Conservation (phyloP, 1,140 invertebrate genomes). For the Globodera rostochiensis region DNA sequence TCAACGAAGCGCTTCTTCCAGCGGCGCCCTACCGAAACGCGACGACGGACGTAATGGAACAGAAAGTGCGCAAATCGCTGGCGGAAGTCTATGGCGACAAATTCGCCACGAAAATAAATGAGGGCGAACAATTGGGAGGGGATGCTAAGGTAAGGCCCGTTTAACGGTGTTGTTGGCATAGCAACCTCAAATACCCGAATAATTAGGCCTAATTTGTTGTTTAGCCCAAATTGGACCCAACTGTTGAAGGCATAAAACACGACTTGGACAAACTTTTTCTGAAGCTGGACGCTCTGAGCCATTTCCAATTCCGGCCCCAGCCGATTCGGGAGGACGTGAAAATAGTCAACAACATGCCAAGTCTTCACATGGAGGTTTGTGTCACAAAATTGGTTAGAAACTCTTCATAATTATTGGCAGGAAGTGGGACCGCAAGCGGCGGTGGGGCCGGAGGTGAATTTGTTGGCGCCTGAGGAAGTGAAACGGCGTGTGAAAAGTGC, state of each 20-base stretch:
- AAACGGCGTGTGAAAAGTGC: slow-evolving; percentile 76
- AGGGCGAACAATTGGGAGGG: slow-evolving; percentile 80
- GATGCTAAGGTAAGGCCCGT: slow-evolving; percentile 68
- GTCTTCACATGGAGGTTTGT: slow-evolving; percentile 79
- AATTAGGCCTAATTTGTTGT: background rate
- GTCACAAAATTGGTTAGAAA: background rate
- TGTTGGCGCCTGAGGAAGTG: slow-evolving; percentile 91
- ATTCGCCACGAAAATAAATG: slow-evolving; percentile 65
- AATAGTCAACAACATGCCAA: slow-evolving; percentile 86
- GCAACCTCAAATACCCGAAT: background rate
- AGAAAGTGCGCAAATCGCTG: slow-evolving; percentile 79
- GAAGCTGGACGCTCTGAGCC: slow-evolving; percentile 87
- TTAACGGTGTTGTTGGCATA: background rate
- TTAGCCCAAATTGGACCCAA: slow-evolving; percentile 31
- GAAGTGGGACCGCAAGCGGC: slow-evolving; percentile 85
- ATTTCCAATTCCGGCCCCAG: slow-evolving; percentile 91
- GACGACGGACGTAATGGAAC: slow-evolving; percentile 86
- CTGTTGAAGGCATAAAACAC: slow-evolving; percentile 74
- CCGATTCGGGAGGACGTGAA: slow-evolving; percentile 78
- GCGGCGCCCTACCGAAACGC: slow-evolving; percentile 82
- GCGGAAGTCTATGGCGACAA: slow-evolving; percentile 85
- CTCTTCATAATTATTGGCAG: slow-evolving; percentile 31
- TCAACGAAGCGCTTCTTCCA: slow-evolving; percentile 76
- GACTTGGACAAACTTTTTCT: slow-evolving; percentile 78
- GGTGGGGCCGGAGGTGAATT: slow-evolving; percentile 74